Evolutionary conservation across 2,888 invertebrate genomes (phyloP).

Genomic region (Mylabris sibirica): DNA sequence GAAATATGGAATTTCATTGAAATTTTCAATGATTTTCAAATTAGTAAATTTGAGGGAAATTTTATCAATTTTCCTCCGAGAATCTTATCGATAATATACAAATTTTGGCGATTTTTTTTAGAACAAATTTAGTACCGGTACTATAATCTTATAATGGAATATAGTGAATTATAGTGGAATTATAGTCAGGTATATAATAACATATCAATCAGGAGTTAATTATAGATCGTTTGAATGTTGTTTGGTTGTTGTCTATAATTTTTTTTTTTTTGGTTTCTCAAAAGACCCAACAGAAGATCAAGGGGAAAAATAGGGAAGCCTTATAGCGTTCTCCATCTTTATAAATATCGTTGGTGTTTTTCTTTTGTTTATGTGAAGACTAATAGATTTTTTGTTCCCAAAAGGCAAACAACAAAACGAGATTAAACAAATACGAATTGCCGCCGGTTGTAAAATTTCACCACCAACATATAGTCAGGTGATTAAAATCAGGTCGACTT

Average conservation of each 20-base stretch:
- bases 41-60: not conserved
- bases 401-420: not conserved
- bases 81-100: not conserved
- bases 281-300: not conserved
- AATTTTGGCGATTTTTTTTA: not conserved
- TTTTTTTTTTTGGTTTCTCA: not conserved
- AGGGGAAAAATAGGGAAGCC: no score
- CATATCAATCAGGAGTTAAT: constrained; percentile 59
- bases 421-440: not conserved
- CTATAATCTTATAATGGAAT: constrained; percentile 25
- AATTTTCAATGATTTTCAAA: not conserved
- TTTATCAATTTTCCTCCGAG: not conserved
- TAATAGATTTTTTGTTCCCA: not conserved
- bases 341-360: no score
- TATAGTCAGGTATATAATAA: constrained; percentile 59
- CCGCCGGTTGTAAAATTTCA: not conserved
- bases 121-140: not conserved
- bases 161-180: constrained; percentile 43
- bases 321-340: no score
- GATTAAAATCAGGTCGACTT: not conserved
- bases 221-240: constrained; percentile 48
- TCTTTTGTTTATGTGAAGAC: not conserved
- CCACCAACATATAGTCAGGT: not conserved
- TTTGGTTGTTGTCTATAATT: constrained; percentile 32
- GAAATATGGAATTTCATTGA: not conserved